Base-by-base conservation (phyloP, 1,140 invertebrate species). In the Rhyacophila brunnea region DNA sequence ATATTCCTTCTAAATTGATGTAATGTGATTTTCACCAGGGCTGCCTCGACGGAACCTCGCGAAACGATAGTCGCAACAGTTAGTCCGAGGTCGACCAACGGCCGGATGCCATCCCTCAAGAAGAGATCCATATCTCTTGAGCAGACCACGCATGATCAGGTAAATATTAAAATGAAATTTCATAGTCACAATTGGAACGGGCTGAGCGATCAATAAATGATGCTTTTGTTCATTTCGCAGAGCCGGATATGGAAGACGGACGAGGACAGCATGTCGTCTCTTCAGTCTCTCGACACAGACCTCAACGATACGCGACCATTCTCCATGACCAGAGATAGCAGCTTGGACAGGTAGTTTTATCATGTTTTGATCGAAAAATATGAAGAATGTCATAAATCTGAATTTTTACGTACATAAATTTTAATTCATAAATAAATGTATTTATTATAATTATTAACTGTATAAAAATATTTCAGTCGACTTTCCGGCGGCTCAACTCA, bases 401-500 rank as follows among this genome's bases (percentile, higher is more conserved):
- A n/a, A n/a, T n/a, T n/a, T n/a, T n/a, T n/a, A n/a, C n/a, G 43
- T 58, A 62, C 47, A 64, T 57, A 1, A 64, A 68, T 59, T n/a
- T n/a, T n/a, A n/a, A n/a, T n/a, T n/a, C 34, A 35, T 6, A 7
- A 35, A 35, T 58, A 50, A 55, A 51, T 45, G 49, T 61, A 65
- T 44, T n/a, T 36, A 61, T n/a, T n/a, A n/a, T 52, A 55, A 66
- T 53, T 45, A 65, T 51, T 66, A 65, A 62, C 51, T 68, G 61
- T 52, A 61, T 64, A 66, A 64, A n/a, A n/a, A n/a, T n/a, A 43
- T 60, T 71, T 70, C 53, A 87, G 88, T 65, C 84, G 90, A 43
- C 74, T 92, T 46, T 93, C 91, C 0, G 87, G 86, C 40, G 89
- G 89, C 14, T 94, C 92, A 5, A 89, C 89, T 0, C 90, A 91